phyloP scores from a whole-genome alignment of 2,113 vertebrate genomes.

The Heliornis fulica region DNA sequence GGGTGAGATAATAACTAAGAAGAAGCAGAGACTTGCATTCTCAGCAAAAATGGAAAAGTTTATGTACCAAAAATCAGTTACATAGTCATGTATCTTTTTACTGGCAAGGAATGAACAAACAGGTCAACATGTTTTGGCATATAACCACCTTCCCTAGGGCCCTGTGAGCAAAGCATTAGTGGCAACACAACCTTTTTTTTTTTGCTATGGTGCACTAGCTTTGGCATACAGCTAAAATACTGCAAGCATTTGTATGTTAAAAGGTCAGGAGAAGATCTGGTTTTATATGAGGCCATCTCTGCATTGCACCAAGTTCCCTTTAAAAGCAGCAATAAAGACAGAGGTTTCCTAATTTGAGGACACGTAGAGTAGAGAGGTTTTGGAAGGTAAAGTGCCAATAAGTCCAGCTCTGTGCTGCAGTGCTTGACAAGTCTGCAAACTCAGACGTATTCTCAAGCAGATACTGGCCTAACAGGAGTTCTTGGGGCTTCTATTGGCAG shows the following conservation, averaged over 20 bases:
- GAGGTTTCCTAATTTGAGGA: background rate
- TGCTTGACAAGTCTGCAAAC: background rate
- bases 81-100: background rate
- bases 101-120: background rate
- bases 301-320: background rate
- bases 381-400: background rate
- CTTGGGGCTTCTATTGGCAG: too few relatives aligned
- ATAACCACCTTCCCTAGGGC: background rate
- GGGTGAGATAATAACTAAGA: background rate
- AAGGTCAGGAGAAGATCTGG: conserved; percentile 28
- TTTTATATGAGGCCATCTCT: background rate
- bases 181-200: background rate
- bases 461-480: background rate
- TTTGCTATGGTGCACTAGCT: background rate
- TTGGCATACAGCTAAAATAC: background rate
- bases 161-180: background rate
- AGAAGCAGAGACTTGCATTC: background rate
- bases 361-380: background rate
- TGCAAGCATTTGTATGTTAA: background rate
- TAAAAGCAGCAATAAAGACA: background rate
- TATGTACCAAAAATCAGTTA: background rate
- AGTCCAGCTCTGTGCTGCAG: background rate
- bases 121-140: background rate
- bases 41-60: conserved; percentile 47
- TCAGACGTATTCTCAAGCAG: background rate